A percentile compares a stretch with the other conserved stretches of the same genome.
phyloP scores from a whole-genome alignment of 2,888 invertebrate genomes.

The Andrena trimmerana region DNA sequence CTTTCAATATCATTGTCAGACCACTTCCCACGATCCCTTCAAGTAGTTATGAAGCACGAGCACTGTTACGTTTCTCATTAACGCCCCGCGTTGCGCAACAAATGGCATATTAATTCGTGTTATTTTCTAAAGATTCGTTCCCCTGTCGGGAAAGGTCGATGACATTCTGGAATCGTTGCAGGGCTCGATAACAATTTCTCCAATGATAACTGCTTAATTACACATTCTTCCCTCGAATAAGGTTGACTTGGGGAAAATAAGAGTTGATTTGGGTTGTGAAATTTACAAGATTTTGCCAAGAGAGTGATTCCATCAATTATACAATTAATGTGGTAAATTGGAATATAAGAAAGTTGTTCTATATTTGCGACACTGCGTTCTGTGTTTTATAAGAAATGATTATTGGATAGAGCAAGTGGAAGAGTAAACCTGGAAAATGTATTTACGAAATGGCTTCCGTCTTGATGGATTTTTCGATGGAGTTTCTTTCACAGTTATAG shows the following conservation, averaged over 20 bases:
- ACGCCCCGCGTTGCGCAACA: constrained; percentile 20
- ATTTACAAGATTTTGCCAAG: background rate
- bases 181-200: constrained; percentile 22
- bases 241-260: background rate
- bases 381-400: background rate
- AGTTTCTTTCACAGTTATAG: constrained; percentile 6
- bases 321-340: too few species aligned
- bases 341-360: too few species aligned
- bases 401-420: background rate
- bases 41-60: background rate
- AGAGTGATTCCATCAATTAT: background rate
- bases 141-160: constrained; percentile 39
- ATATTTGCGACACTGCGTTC: too few species aligned
- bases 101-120: constrained; percentile 28
- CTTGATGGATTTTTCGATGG: constrained; percentile 9
- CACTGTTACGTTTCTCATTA: constrained; percentile 45
- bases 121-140: constrained; percentile 10
- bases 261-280: background rate
- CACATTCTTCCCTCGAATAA: background rate
- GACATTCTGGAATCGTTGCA: constrained; percentile 53
- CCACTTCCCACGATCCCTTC: constrained; percentile 50
- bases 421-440: background rate
- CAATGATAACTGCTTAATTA: constrained; percentile 23
- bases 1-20: constrained; percentile 39
- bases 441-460: background rate